Conservation (phyloP, 92 coral and sea anemone genomes). For the Pocillopora grandis region DNA sequence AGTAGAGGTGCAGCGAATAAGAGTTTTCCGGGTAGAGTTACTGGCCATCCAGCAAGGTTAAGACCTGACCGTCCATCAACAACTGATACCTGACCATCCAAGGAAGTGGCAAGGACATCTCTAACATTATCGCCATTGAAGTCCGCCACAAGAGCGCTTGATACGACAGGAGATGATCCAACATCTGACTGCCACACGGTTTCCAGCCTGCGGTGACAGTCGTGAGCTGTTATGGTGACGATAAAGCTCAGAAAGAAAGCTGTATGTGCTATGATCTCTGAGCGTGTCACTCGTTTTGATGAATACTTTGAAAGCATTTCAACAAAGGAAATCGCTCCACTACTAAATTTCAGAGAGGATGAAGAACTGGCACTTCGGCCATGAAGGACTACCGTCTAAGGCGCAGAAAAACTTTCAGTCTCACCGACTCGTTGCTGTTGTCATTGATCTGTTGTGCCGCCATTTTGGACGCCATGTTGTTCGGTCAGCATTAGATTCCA, state of each 20-base stretch:
- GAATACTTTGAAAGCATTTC: background rate
- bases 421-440: no score
- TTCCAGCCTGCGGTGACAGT: constrained; percentile 78
- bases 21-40: constrained; percentile 57
- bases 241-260: background rate
- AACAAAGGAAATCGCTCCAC: background rate
- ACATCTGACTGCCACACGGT: constrained; percentile 74
- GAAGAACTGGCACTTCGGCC: no score
- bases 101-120: constrained; percentile 76
- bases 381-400: no score
- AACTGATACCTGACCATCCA: constrained; percentile 81
- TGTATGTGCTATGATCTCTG: background rate
- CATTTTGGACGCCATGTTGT: no score
- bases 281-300: constrained; percentile 3
- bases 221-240: constrained; percentile 25
- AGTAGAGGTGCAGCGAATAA: constrained; percentile 88
- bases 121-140: constrained; percentile 70
- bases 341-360: background rate
- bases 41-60: constrained; percentile 84
- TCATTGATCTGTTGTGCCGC: no score
- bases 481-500: no score
- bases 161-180: constrained; percentile 88
- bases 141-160: constrained; percentile 81
- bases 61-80: constrained; percentile 83
- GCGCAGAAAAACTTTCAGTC: no score